These are phyloP conservation scores for Zophobas morio DNA, from an alignment of 1,140 invertebrate genomes.

Conservation along the genomic window DNA sequence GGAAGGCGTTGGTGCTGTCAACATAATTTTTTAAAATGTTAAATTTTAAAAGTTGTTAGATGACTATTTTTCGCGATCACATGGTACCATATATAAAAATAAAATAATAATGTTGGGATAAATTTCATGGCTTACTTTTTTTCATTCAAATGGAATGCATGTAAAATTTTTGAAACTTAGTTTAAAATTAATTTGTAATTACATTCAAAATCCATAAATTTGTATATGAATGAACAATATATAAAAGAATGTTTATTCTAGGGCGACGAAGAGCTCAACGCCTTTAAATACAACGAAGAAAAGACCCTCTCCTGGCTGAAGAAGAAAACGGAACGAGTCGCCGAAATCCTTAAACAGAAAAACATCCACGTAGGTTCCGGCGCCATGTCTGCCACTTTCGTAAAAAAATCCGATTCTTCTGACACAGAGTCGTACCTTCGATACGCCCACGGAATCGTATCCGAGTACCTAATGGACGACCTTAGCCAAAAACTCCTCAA, in stretches of 20 bases:
- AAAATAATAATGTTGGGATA: too few species aligned
- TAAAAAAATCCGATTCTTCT: conserved; percentile 66
- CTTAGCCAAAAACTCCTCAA: conserved; percentile 74
- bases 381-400: conserved; percentile 80
- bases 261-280: conserved; percentile 78
- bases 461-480: conserved; percentile 79
- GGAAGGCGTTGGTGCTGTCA: too few species aligned
- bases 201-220: too few species aligned
- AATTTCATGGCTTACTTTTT: too few species aligned
- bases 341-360: conserved; percentile 76
- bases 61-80: too few species aligned
- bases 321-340: conserved; percentile 76
- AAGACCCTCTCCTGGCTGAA: conserved; percentile 82
- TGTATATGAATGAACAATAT: too few species aligned
- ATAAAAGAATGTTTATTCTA: conserved; percentile 55
- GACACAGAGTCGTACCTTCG: conserved; percentile 75
- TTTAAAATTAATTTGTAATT: too few species aligned
- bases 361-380: conserved; percentile 80
- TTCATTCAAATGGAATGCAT: too few species aligned
- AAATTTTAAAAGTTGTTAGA: too few species aligned
- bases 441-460: conserved; percentile 79
- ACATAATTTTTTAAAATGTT: too few species aligned
- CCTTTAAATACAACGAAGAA: conserved; percentile 84
- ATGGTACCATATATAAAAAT: too few species aligned
- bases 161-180: too few species aligned